These are phyloP conservation scores for Chironomus riparius DNA, from an alignment of 2,888 invertebrate genomes.

Conservation along the genomic window DNA sequence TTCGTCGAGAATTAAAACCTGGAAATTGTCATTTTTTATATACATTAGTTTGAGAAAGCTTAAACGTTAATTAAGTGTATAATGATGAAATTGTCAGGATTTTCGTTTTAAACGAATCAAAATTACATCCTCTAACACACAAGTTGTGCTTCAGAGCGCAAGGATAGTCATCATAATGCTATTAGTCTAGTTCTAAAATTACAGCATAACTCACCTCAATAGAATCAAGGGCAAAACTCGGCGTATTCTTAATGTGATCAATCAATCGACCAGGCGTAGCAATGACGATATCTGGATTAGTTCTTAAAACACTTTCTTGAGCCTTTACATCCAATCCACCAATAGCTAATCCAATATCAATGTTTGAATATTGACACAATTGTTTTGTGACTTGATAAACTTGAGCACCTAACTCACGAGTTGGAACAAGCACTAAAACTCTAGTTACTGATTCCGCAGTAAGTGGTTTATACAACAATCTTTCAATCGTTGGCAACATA, in stretches of 20 bases:
- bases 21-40: not conserved
- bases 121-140: not conserved
- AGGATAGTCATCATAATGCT: conserved; percentile 40
- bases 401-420: conserved; percentile 90
- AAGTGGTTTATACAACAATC: conserved; percentile 77
- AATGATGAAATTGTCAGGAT: too few species aligned
- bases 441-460: conserved; percentile 60
- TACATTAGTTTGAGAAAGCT: not conserved
- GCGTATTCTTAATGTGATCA: conserved; percentile 93
- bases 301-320: conserved; percentile 69
- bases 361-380: conserved; percentile 74
- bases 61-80: too few species aligned
- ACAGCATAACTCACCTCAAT: conserved; percentile 63
- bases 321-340: conserved; percentile 81
- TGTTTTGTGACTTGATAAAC: conserved; percentile 92
- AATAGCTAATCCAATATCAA: conserved; percentile 75
- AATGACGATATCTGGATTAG: conserved; percentile 92
- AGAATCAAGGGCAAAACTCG: conserved; percentile 77
- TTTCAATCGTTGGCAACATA: conserved; percentile 93
- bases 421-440: conserved; percentile 91
- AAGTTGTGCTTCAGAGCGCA: conserved; percentile 39
- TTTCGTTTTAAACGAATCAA: too few species aligned
- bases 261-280: conserved; percentile 97
- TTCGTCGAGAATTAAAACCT: conserved; percentile 53
- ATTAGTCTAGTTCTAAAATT: not conserved